Evolutionary conservation across 2,113 vertebrate genomes (phyloP).

Genomic region (Phalacrocorax aristotelis): DNA sequence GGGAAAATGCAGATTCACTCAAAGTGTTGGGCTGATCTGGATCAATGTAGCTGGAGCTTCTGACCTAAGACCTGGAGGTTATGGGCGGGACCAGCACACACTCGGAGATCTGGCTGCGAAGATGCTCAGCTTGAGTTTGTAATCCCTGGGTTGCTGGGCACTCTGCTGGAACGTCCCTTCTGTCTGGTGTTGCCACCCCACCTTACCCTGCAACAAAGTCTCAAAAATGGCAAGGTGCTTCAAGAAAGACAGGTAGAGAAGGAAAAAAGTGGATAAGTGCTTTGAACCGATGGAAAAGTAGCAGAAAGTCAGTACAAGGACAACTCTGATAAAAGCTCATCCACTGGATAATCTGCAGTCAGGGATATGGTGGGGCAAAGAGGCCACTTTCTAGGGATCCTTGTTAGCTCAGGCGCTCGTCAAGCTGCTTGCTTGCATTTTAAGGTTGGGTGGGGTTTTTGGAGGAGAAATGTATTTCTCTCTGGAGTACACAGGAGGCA

Average conservation of each 20-base stretch:
- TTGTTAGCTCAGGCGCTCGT: not conserved
- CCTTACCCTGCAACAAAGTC: not conserved
- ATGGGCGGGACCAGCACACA: rapidly evolving
- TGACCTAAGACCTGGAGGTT: not conserved
- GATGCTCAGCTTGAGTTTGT: rapidly evolving
- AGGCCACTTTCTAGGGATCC: not conserved
- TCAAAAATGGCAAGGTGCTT: not conserved
- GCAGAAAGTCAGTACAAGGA: not conserved
- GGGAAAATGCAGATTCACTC: not conserved
- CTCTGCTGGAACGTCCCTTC: rapidly evolving
- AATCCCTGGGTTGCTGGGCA: not conserved
- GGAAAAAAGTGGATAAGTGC: rapidly evolving
- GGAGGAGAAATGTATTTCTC: not conserved
- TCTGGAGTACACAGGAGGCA: not conserved
- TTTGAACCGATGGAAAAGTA: not conserved
- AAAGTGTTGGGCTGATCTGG: not conserved
- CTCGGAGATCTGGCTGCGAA: not conserved
- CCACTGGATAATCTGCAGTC: not conserved
- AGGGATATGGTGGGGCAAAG: rapidly evolving
- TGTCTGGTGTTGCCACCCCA: not conserved
- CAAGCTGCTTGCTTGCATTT: not conserved
- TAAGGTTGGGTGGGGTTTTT: not conserved
- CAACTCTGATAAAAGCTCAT: not conserved
- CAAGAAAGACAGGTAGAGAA: not conserved
- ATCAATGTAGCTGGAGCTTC: not conserved